These are phyloP conservation scores for Drosophila aldrichi DNA, from an alignment of 2,888 invertebrate species.

Conservation along the genomic window DNA sequence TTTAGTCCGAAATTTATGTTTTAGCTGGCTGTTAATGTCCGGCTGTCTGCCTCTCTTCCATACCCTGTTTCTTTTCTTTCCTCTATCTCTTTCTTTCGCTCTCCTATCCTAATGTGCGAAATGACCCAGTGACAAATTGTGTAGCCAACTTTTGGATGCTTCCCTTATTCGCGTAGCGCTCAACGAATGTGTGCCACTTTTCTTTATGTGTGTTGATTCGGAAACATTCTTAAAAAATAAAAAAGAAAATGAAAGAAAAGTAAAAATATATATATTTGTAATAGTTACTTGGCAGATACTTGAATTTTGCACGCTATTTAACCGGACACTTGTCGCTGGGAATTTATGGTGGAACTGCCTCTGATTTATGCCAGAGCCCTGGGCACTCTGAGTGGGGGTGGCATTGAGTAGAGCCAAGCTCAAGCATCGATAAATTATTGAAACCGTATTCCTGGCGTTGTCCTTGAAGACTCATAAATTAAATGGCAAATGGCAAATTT, in stretches of 20 bases:
- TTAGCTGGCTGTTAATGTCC: slow-evolving; percentile 12
- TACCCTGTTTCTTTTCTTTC: background rate
- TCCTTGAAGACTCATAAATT: slow-evolving; percentile 38
- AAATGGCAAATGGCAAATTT: slow-evolving; percentile 29
- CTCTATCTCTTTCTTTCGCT: slow-evolving; percentile 3
- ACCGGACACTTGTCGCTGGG: slow-evolving; percentile 61
- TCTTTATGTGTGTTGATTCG: slow-evolving; percentile 5
- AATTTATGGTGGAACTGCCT: slow-evolving; percentile 58
- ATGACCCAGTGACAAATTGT: slow-evolving; percentile 75
- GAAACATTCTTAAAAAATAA: slow-evolving; percentile 5
- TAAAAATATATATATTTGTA: slow-evolving; percentile 26
- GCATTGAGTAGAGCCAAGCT: slow-evolving; percentile 25
- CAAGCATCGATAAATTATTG: slow-evolving; percentile 73
- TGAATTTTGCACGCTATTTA: slow-evolving; percentile 40
- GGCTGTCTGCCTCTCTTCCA: background rate
- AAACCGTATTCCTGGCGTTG: slow-evolving; percentile 42
- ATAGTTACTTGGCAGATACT: slow-evolving; percentile 27
- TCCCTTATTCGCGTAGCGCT: slow-evolving; percentile 32
- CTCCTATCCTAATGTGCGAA: slow-evolving; percentile 60
- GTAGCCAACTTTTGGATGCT: slow-evolving; percentile 57
- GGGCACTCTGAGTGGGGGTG: slow-evolving; percentile 49
- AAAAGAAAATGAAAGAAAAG: too few relatives aligned
- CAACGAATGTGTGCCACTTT: slow-evolving; percentile 27
- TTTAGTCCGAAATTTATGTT: slow-evolving; percentile 3
- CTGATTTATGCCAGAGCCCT: slow-evolving; percentile 59